A percentile compares a stretch with the other conserved stretches of the same genome.
These are phyloP conservation scores for Congeria kusceri DNA, from an alignment of 2,888 invertebrate species.

Conservation along the genomic window DNA sequence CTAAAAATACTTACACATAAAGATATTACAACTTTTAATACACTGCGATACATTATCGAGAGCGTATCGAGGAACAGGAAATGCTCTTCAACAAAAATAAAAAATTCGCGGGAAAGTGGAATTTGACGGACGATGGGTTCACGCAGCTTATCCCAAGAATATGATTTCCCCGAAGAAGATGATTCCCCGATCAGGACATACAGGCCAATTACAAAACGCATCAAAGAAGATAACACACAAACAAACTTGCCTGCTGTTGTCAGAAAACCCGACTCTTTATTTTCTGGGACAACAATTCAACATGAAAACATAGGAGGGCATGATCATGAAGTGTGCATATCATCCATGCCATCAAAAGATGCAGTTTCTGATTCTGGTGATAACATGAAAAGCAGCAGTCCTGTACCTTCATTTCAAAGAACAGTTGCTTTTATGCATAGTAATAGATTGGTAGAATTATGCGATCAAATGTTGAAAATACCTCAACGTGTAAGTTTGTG, in stretches of 20 bases:
- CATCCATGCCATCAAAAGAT: too few relatives aligned
- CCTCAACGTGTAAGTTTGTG: not conserved
- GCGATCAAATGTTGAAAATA: conserved; percentile 2
- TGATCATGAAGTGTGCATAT: too few relatives aligned
- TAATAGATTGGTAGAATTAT: not conserved
- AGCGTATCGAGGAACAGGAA: not conserved
- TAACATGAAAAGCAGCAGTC: too few relatives aligned
- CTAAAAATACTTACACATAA: not conserved
- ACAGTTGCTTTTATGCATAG: not conserved
- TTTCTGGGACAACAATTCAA: too few relatives aligned
- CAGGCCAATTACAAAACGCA: conserved; percentile 24
- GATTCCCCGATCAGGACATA: conserved; percentile 54
- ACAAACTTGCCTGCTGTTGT: too few relatives aligned
- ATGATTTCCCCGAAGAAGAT: conserved; percentile 44
- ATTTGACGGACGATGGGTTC: conserved; percentile 16
- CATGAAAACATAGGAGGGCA: too few relatives aligned
- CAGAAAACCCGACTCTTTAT: too few relatives aligned
- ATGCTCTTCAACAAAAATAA: not conserved
- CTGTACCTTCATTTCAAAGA: not conserved
- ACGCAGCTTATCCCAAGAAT: conserved; percentile 34
- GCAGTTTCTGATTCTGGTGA: too few relatives aligned
- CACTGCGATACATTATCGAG: not conserved
- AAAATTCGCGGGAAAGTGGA: not conserved
- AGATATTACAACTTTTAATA: not conserved
- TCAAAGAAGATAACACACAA: not conserved